Evolutionary conservation across 1,140 invertebrate genomes (phyloP), one percentile per base, ranked within the genome.

Genomic region (Pinna nobilis): DNA sequence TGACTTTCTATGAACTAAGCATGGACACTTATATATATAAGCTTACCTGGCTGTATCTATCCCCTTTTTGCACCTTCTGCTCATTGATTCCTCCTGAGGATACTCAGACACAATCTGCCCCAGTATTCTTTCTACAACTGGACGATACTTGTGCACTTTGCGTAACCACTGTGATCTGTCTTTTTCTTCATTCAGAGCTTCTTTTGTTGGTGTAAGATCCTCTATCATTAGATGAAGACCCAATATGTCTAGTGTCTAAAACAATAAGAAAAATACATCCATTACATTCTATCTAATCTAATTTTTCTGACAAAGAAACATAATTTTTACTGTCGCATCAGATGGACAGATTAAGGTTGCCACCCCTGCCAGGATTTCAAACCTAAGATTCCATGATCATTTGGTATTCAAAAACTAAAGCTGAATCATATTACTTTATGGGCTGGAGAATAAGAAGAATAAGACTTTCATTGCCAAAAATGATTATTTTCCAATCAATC

Each of bases 241-340:
- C 25, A 69, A 41, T 5, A 82, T 55, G 69, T 82, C 80, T 13
- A 80, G 20, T 39, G 74, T 76, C 80, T 82, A 44, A 76, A 65
- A 60, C 18, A 33, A 25, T 3, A 57, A 13, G 28, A 15, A 44
- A 9, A 44, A 9, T n/a, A n/a, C n/a, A n/a, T n/a, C n/a, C n/a
- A n/a, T n/a, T n/a, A n/a, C n/a, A n/a, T n/a, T n/a, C n/a, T n/a
- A n/a, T n/a, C n/a, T n/a, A n/a, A n/a, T n/a, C n/a, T n/a, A n/a
- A n/a, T n/a, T n/a, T n/a, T n/a, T n/a, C n/a, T n/a, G n/a, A n/a
- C n/a, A n/a, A n/a, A n/a, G n/a, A n/a, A n/a, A n/a, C n/a, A n/a
- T n/a, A n/a, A n/a, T n/a, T n/a, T n/a, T n/a, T n/a, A n/a, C n/a
- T n/a, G n/a, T n/a, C n/a, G n/a, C n/a, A n/a, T n/a, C n/a, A n/a